Conservation (phyloP, 2,888 invertebrate genomes). For the Leucozona laternaria region DNA sequence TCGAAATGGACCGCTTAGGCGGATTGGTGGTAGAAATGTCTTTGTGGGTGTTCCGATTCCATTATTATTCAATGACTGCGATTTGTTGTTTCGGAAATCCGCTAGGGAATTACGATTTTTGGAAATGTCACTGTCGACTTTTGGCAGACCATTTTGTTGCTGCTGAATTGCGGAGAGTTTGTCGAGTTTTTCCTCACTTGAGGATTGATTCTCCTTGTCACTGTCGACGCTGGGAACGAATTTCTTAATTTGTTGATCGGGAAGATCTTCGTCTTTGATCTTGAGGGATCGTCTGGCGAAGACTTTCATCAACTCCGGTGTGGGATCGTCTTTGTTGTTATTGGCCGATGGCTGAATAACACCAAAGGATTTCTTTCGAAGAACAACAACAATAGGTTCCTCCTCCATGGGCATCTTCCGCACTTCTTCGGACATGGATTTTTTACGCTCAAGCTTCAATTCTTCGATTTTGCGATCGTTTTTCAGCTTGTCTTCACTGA, state of each 20-base stretch:
- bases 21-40: conserved; percentile 80
- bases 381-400: conserved; percentile 78
- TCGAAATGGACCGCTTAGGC: conserved; percentile 77
- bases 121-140: conserved; percentile 68
- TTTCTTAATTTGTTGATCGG: conserved; percentile 84
- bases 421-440: conserved; percentile 79
- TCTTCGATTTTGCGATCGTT: conserved; percentile 80
- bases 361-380: conserved; percentile 83
- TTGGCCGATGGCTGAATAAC: conserved; percentile 73
- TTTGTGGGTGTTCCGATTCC: conserved; percentile 67
- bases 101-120: conserved; percentile 81
- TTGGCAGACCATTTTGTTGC: conserved; percentile 61
- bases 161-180: conserved; percentile 79
- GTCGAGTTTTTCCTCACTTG: conserved; percentile 84
- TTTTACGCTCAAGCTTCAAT: conserved; percentile 80
- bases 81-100: conserved; percentile 79
- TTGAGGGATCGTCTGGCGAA: conserved; percentile 92
- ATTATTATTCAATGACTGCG: conserved; percentile 64
- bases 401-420: conserved; percentile 75
- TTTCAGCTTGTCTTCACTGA: conserved; percentile 81
- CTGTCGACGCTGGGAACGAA: conserved; percentile 87
- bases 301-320: conserved; percentile 92
- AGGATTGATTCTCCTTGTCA: conserved; percentile 89
- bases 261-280: conserved; percentile 89
- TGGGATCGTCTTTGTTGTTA: conserved; percentile 86